Base-by-base conservation (phyloP, 2,888 invertebrate genomes). In the Gisinianus flammeolus region DNA sequence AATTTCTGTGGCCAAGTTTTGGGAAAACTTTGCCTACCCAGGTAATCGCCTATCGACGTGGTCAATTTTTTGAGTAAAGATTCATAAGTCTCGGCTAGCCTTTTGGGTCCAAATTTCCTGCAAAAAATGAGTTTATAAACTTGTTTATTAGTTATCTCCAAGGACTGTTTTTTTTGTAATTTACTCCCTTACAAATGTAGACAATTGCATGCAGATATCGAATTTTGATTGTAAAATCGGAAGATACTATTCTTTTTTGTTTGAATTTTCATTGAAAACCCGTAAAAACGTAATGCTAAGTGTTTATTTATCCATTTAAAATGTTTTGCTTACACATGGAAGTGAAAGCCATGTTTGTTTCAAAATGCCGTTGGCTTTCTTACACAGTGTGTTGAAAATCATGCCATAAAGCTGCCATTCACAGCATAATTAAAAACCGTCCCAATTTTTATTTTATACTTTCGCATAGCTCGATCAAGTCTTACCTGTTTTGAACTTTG, bases 21-120 rank as follows among this genome's bases (percentile, higher is more conserved):
- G 0, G 95, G 93, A 87, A 92, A 93, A 80, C 90, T 91, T 83
- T 90, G 88, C 10, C 88, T 87, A 56, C 91, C 91, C 76, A 91
- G 89, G 86, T 91, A 92, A 87, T 95, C 94, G 26, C 93, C 92
- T 30, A 97, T 89, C 0, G 94, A 92, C 0, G 96, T 96, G 1
- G 94, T 94, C 72, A 97, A 88, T 86, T 94, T 93, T 76, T 92
- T 90, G 54, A 97, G 88, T 86, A 96, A 93, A 79, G 90, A 90
- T 86, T 96, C 95, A 87, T 97, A 97, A 84, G 93, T 92, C 68
- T 91, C 91, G 0, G 94, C 96, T 87, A 96, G 92, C 78, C 95
- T 92, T 88, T 94, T 94, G 0, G 95, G 95, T 91, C 95, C 94
- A 87, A 95, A 96, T 88, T 96, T 95, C 86, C 95, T 89, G 80